Evolutionary conservation across 2,113 vertebrate species (phyloP).

Genomic region (Carollia perspicillata): DNA sequence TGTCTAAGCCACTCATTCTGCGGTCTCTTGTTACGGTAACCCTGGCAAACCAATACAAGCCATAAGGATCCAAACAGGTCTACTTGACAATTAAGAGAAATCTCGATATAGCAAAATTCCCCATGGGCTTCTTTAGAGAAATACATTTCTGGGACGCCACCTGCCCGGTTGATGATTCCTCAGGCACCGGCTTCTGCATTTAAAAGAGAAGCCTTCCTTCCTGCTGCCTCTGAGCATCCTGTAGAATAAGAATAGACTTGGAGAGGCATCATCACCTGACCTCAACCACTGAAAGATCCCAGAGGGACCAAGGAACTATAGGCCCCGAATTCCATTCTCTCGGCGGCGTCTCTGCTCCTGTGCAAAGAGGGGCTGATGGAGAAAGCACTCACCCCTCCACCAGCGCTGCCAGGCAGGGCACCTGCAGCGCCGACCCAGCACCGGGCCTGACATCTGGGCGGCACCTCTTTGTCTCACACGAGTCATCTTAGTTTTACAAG

Average conservation of each 20-base stretch:
- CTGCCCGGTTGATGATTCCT: neutral
- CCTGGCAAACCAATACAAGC: neutral
- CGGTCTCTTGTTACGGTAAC: neutral
- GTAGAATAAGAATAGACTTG: neutral
- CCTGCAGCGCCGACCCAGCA: neutral
- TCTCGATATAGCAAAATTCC: neutral
- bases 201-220: neutral
- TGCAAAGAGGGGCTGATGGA: neutral
- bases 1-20: neutral
- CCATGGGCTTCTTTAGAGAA: neutral
- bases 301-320: neutral
- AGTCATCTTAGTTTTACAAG: constrained; percentile 46
- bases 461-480: constrained; percentile 30
- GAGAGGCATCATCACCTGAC: neutral
- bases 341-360: neutral
- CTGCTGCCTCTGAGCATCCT: neutral
- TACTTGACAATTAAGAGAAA: neutral
- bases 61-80: neutral
- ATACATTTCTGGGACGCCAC: neutral
- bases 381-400: neutral
- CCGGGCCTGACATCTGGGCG: neutral
- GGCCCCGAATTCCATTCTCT: neutral
- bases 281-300: neutral
- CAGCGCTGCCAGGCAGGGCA: neutral
- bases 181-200: neutral